Evolutionary conservation across 2,113 vertebrate genomes (phyloP), one percentile per base, ranked within the genome.

Genomic region (Gopherus evgoodei): DNA sequence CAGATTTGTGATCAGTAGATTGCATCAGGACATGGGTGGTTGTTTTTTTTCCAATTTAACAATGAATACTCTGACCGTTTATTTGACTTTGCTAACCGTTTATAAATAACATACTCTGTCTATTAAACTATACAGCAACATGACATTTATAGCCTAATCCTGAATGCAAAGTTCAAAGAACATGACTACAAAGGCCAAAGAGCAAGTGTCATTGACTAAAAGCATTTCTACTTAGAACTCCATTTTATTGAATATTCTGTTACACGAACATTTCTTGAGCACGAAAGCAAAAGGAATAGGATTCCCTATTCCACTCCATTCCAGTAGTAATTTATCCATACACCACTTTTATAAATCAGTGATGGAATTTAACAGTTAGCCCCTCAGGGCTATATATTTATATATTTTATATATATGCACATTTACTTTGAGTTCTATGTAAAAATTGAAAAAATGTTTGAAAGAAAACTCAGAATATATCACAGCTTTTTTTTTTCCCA

Each of bases 171-270:
- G 94, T 94, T 96, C 94, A 97, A 97, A 97, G 97, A 93, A 95
- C 59, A 92, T 96, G 96, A 96, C 97, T 97, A 97, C 97, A 94
- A 97, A 98, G 96, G 96, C 95, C 96, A 97, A 95, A 97, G 96
- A 98, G 96, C 96, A 97, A 97, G 92, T 94, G 95, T 78, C 96
- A 89, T 96, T 0, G 49, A 98, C 96, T 97, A 97, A 97, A 95
- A 97, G 94, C 95, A 97, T 93, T 95, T 97, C 97, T 97, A 98
- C 95, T 96, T 97, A 97, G 97, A 97, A 97, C 96, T 98, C 92
- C 87, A 83, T 95, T 97, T 97, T 98, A 98, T 98, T 98, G 97
- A 98, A 97, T 94, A 95, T 95, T 97, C 89, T 98, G 94, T 97
- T 97, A 97, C 97, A 98, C 96, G 98, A 98, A 97, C 94, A 96